Base-by-base conservation (phyloP, 1,140 invertebrate genomes). In the Drosophila mauritiana region DNA sequence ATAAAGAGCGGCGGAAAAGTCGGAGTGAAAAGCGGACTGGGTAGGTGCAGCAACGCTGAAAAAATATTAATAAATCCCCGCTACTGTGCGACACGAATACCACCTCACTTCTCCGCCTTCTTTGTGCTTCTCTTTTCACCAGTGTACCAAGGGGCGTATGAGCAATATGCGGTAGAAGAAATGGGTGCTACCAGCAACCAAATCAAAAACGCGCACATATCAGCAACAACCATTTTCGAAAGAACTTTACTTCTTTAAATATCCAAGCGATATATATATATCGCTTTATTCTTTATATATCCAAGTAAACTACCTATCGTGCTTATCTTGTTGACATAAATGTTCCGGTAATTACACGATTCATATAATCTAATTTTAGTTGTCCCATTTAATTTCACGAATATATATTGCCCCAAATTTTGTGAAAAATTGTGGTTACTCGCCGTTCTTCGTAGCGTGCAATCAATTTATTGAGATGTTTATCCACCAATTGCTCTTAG, bases 31-130 rank as follows among this genome's bases (percentile, higher is more conserved):
- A 55, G 34, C 7, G 36, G 46, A 4, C 12, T 7, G 12, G 45
- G 40, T n/a, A 22, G 45, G 43, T 27, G 52, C 63, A 65, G 64
- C 73, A 74, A 37, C 59, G 77, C 45, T 51, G 63, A 10, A 64
- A 86, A 80, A 86, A 80, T 88, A 83, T 89, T 89, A 88, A 89
- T 88, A 88, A 89, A 89, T 88, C 72, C 63, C 17, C 53, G 80
- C 80, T 46, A 64, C 74, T 58, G 56, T 48, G 17, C 52, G 48
- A 73, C 76, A 59, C 42, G 62, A 57, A 39, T 45, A 59, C 53
- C 48, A 36, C 36, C 31, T 7, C 20, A 1, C 17, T 40, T 12
- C n/a, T 8, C 12, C 17, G 39, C 20, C 10, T 22, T 13, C 27
- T 22, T 36, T 22, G 8, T 31, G 8, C 31, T 31, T 31, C 27